These are phyloP conservation scores for Uria lomvia DNA, from an alignment of 2,113 vertebrate species.

Conservation along the genomic window DNA sequence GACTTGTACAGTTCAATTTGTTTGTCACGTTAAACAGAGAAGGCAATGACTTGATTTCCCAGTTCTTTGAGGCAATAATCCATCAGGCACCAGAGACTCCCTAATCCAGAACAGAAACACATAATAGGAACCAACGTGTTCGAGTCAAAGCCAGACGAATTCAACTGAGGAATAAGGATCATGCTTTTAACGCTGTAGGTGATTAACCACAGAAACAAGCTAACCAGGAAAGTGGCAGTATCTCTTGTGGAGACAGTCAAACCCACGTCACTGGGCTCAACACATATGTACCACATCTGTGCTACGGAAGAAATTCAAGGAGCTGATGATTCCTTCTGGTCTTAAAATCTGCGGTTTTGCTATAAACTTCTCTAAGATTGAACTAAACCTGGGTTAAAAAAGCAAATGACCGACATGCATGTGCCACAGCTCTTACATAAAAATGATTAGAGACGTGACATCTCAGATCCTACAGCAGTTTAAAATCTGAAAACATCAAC, in stretches of 20 bases:
- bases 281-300: neutral
- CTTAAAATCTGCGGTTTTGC: neutral
- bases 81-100: neutral
- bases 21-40: neutral
- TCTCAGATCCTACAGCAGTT: neutral
- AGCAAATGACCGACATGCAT: rapidly evolving
- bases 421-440: neutral
- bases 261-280: neutral
- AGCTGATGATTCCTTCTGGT: neutral
- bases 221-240: neutral
- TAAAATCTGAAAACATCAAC: neutral
- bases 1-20: neutral
- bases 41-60: neutral
- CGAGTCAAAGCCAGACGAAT: neutral
- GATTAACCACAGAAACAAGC: slow-evolving; percentile 5
- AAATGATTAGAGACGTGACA: neutral
- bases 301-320: neutral
- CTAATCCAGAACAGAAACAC: slow-evolving; percentile 29
- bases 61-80: slow-evolving; percentile 1
- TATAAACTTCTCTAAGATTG: neutral
- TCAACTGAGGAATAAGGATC: neutral
- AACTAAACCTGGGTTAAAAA: neutral
- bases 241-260: neutral
- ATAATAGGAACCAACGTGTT: neutral
- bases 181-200: neutral